Evolutionary conservation across 2,797 vertebrate species (phyloP).

Genomic region (Amphiprion clarkii): DNA sequence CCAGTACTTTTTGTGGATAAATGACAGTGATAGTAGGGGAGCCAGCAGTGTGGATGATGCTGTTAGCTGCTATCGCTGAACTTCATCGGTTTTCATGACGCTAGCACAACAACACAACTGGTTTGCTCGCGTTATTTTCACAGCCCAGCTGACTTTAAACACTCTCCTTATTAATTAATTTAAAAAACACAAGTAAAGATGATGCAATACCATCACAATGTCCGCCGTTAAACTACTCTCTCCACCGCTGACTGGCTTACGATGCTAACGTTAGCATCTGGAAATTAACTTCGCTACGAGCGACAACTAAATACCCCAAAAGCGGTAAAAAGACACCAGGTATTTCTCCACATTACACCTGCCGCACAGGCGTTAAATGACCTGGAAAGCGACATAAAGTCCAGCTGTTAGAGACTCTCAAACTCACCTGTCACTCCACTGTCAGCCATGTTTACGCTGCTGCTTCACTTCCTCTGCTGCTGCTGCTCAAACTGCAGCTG

Average conservation of each 20-base stretch:
- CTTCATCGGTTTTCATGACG: constrained; percentile 11
- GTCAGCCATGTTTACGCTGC: constrained; percentile 86
- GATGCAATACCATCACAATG: constrained; percentile 70
- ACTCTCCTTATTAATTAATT: background rate
- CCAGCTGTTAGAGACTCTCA: constrained; percentile 56
- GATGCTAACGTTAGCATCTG: constrained; percentile 70
- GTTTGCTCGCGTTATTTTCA: background rate
- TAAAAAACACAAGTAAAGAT: constrained; percentile 36
- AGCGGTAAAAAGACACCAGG: background rate
- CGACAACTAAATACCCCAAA: background rate
- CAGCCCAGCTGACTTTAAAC: background rate
- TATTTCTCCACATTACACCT: rapidly evolving
- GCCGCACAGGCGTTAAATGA: background rate
- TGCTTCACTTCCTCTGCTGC: constrained; percentile 54
- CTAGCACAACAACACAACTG: background rate
- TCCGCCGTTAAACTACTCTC: constrained; percentile 15
- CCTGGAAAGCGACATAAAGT: background rate
- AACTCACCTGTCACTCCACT: constrained; percentile 74
- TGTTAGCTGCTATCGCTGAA: constrained; percentile 7
- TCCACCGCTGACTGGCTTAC: background rate
- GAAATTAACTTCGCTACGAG: background rate
- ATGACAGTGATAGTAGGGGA: background rate
- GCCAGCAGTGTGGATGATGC: background rate
- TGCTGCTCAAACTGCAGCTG: constrained; percentile 5
- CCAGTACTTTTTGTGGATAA: background rate